Conservation (phyloP, 2,888 invertebrate species). For the Schizotus pectinicornis region DNA sequence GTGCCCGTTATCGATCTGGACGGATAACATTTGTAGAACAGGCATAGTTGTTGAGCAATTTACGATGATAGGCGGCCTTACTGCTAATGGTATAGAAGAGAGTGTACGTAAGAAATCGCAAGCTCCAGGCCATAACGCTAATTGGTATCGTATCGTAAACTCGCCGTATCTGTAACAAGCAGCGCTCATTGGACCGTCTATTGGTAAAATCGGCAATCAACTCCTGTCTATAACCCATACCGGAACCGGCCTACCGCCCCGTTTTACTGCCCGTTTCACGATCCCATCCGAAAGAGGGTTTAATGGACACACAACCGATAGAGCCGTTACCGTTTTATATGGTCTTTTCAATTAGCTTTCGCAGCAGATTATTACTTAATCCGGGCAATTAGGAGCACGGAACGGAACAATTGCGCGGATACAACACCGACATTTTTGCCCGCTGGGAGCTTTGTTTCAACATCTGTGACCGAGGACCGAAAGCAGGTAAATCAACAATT, state of each 20-base stretch:
- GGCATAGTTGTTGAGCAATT: slow-evolving; percentile 12
- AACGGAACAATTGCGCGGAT: no score
- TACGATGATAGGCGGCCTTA: slow-evolving; percentile 27
- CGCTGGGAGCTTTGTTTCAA: not conserved
- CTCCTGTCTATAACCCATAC: slow-evolving; percentile 46
- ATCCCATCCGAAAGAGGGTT: slow-evolving; percentile 30
- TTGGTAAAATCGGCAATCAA: slow-evolving; percentile 53
- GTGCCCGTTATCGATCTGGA: not conserved
- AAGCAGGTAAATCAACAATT: slow-evolving; percentile 2
- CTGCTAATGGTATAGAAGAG: slow-evolving; percentile 25
- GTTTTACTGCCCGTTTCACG: slow-evolving; percentile 36
- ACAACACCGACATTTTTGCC: not conserved
- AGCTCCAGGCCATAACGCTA: slow-evolving; percentile 46
- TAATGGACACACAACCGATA: slow-evolving; percentile 32
- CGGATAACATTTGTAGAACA: not conserved
- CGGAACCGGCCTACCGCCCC: slow-evolving; percentile 30
- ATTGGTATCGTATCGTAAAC: slow-evolving; percentile 52
- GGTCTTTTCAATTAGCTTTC: slow-evolving; percentile 30
- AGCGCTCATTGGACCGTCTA: slow-evolving; percentile 45
- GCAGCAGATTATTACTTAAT: slow-evolving; percentile 27
- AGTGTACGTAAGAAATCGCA: slow-evolving; percentile 32
- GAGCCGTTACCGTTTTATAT: slow-evolving; percentile 33
- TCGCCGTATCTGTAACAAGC: slow-evolving; percentile 49
- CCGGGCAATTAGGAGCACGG: slow-evolving; percentile 32
- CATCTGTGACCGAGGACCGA: not conserved